Conservation (phyloP, 2,888 invertebrate species). For the Hirtodrosophila histrioides region DNA sequence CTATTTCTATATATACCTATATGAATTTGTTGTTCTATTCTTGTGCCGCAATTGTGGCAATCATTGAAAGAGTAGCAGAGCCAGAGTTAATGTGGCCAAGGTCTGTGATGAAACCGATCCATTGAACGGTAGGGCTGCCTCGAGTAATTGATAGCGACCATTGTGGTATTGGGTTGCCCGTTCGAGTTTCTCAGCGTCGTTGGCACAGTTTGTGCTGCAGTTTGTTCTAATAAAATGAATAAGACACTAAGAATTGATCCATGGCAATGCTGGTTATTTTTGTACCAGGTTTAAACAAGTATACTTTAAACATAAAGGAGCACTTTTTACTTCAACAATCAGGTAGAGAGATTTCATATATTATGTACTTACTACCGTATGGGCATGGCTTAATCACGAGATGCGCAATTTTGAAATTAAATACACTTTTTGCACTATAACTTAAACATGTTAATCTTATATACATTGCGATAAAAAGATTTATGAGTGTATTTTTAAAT, state of each 20-base stretch:
- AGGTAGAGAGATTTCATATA: too few relatives aligned
- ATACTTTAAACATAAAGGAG: too few relatives aligned
- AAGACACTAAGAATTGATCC: constrained; percentile 1
- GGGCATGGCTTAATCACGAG: too few relatives aligned
- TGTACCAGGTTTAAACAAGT: too few relatives aligned
- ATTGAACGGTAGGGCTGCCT: constrained; percentile 60
- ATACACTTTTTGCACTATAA: too few relatives aligned
- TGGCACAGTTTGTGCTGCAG: constrained; percentile 52
- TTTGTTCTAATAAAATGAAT: constrained; percentile 24
- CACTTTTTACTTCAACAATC: too few relatives aligned
- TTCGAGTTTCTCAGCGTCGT: constrained; percentile 14
- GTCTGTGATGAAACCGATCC: constrained; percentile 71
- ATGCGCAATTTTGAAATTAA: too few relatives aligned
- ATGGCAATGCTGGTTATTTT: not conserved
- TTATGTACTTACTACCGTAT: too few relatives aligned
- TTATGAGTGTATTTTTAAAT: too few relatives aligned
- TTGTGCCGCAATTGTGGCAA: constrained; percentile 34
- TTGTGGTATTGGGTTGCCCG: constrained; percentile 56
- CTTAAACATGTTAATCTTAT: too few relatives aligned
- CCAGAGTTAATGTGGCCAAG: constrained; percentile 71
- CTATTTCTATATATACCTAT: constrained; percentile 26
- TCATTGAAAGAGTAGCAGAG: constrained; percentile 33
- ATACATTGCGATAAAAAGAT: too few relatives aligned
- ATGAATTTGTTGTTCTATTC: constrained; percentile 11
- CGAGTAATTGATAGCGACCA: constrained; percentile 61